A percentile compares a stretch with the other conserved stretches of the same genome.
Conservation (phyloP, 2,888 invertebrate genomes). For the Lasioglossum morio region DNA sequence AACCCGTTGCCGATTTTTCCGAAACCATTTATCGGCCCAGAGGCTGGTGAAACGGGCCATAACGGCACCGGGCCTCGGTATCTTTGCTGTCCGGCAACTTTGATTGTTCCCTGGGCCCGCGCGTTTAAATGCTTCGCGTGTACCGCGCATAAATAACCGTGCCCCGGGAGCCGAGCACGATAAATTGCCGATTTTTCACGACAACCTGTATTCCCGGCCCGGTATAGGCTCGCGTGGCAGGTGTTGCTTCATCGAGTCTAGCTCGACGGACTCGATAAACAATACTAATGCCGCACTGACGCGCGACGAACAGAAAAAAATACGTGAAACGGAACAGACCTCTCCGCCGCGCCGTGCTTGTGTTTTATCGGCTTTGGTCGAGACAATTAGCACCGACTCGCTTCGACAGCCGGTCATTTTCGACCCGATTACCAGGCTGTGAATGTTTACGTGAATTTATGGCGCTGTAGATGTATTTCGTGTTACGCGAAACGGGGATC, state of each 20-base stretch:
- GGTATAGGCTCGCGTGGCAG: slow-evolving; percentile 7
- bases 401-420: too few species aligned
- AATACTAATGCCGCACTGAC: neutral
- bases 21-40: slow-evolving; percentile 13
- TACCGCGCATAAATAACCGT: slow-evolving; percentile 32
- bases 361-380: neutral
- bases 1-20: slow-evolving; percentile 17
- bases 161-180: neutral
- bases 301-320: neutral
- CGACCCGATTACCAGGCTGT: too few species aligned
- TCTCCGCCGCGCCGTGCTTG: neutral
- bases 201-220: neutral
- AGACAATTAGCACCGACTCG: neutral
- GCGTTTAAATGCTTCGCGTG: slow-evolving; percentile 2
- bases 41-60: slow-evolving; percentile 20
- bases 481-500: too few species aligned
- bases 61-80: neutral
- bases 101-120: slow-evolving; percentile 11
- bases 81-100: neutral
- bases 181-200: slow-evolving; percentile 22
- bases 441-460: too few species aligned
- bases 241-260: slow-evolving; percentile 22
- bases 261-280: slow-evolving; percentile 1
- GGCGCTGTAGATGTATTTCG: too few species aligned
- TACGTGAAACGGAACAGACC: neutral